Percentiles rank a stretch among this genome's conserved stretches.
Evolutionary conservation across 2,113 vertebrate genomes (phyloP).

Genomic region (Oreochromis niloticus): DNA sequence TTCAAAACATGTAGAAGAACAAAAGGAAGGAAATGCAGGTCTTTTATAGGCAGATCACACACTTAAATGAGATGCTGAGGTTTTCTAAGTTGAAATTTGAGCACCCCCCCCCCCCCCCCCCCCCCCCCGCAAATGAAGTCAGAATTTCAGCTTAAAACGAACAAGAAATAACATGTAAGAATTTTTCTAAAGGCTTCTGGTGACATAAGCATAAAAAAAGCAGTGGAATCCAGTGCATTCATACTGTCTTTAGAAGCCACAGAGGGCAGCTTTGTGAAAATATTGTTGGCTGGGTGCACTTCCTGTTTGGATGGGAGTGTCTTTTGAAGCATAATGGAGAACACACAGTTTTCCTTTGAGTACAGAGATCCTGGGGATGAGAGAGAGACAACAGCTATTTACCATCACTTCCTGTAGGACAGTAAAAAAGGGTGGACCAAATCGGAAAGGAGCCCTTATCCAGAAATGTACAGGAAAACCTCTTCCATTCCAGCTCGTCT

Average conservation of each 20-base stretch:
- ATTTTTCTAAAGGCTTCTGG: background rate
- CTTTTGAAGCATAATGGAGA: background rate
- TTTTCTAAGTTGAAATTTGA: background rate
- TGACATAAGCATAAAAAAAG: background rate
- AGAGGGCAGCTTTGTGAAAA: background rate
- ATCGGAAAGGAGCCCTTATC: conserved; percentile 28
- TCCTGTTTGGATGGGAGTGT: conserved; percentile 21
- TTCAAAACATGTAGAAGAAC: background rate
- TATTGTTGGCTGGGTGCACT: background rate
- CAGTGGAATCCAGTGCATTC: background rate
- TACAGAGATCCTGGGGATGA: background rate
- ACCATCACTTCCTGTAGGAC: background rate
- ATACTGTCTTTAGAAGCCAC: background rate
- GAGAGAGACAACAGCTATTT: background rate
- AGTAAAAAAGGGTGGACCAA: background rate
- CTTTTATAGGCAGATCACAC: background rate
- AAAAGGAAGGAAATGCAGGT: background rate
- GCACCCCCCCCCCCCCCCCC: fast-evolving
- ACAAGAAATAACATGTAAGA: background rate
- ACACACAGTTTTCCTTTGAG: background rate
- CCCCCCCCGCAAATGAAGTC: background rate
- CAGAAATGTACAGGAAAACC: background rate
- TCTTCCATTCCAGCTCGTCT: background rate
- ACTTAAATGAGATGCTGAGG: background rate
- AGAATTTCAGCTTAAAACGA: background rate